Conservation (phyloP, 1,140 invertebrate species). For the Berghia stephanieae region DNA sequence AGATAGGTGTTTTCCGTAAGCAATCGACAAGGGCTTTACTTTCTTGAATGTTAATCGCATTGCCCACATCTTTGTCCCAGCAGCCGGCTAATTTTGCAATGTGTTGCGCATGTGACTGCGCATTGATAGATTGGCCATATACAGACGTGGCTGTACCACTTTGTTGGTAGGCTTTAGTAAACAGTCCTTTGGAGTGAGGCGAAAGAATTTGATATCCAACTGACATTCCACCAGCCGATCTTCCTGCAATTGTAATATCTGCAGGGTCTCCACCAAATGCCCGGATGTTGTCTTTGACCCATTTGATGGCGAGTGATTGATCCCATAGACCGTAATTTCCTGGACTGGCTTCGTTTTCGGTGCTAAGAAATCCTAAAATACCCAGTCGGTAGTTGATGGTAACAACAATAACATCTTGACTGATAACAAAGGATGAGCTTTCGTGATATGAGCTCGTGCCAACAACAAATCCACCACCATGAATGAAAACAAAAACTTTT, state of each 20-base stretch:
- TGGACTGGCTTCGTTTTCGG: slow-evolving; percentile 36
- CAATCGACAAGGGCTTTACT: too few species aligned
- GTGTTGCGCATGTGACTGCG: too few species aligned
- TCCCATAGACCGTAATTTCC: slow-evolving; percentile 78
- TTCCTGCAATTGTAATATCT: slow-evolving; percentile 51
- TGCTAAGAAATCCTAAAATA: slow-evolving; percentile 59
- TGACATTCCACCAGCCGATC: slow-evolving; percentile 43
- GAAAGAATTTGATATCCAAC: slow-evolving; percentile 30
- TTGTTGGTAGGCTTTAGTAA: slow-evolving; percentile 16
- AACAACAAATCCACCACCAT: slow-evolving; percentile 45
- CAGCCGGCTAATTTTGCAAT: too few species aligned
- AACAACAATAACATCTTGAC: slow-evolving; percentile 67
- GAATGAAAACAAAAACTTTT: slow-evolving; percentile 48
- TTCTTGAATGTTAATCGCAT: too few species aligned
- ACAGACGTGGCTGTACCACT: too few species aligned
- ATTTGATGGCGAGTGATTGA: slow-evolving; percentile 88
- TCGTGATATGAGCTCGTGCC: slow-evolving; percentile 38
- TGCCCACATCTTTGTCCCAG: too few species aligned
- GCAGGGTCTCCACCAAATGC: slow-evolving; percentile 51
- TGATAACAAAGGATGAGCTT: slow-evolving; percentile 52
- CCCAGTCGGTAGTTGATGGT: slow-evolving; percentile 70
- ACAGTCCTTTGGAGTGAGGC: slow-evolving; percentile 39
- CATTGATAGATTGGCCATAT: too few species aligned
- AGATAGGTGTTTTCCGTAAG: too few species aligned
- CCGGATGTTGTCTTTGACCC: slow-evolving; percentile 69